These are phyloP conservation scores for Lepidurus packardi DNA, from an alignment of 1,140 invertebrate genomes.

Conservation along the genomic window DNA sequence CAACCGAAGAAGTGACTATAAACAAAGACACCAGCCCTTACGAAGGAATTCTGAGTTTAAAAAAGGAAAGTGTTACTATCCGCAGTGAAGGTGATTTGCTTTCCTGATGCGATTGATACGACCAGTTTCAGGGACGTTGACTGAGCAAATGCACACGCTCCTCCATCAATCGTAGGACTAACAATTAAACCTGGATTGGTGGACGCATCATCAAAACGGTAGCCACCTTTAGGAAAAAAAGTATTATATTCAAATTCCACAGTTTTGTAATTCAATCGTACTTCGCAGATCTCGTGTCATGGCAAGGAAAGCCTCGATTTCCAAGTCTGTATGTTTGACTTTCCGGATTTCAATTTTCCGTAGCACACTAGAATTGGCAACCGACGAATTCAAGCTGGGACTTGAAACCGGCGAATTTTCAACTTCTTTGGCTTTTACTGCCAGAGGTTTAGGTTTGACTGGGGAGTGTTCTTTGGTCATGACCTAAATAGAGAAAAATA, in stretches of 20 bases:
- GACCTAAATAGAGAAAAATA: slow-evolving; percentile 54
- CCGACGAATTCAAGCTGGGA: too few relatives aligned
- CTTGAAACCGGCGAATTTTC: too few relatives aligned
- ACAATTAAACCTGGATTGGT: slow-evolving; percentile 31
- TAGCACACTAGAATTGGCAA: not conserved
- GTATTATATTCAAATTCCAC: not conserved
- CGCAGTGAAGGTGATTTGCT: slow-evolving; percentile 31
- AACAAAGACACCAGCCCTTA: slow-evolving; percentile 39
- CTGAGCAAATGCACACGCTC: slow-evolving; percentile 20
- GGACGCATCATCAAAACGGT: slow-evolving; percentile 22
- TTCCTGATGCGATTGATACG: slow-evolving; percentile 29
- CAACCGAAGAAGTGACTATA: slow-evolving; percentile 74
- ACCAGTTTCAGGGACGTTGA: slow-evolving; percentile 25
- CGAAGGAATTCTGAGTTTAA: slow-evolving; percentile 29
- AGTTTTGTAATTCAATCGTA: slow-evolving; percentile 6
- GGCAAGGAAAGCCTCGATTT: slow-evolving; percentile 6
- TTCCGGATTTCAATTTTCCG: slow-evolving; percentile 11
- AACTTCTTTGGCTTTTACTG: not conserved
- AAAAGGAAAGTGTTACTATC: slow-evolving; percentile 22
- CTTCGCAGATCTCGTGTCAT: not conserved
- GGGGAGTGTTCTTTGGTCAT: slow-evolving; percentile 56
- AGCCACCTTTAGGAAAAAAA: slow-evolving; percentile 24
- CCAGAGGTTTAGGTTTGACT: slow-evolving; percentile 45
- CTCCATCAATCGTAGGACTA: not conserved
- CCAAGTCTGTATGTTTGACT: slow-evolving; percentile 17